Conservation (phyloP, 2,888 invertebrate genomes). For the Clitarchus hookeri region DNA sequence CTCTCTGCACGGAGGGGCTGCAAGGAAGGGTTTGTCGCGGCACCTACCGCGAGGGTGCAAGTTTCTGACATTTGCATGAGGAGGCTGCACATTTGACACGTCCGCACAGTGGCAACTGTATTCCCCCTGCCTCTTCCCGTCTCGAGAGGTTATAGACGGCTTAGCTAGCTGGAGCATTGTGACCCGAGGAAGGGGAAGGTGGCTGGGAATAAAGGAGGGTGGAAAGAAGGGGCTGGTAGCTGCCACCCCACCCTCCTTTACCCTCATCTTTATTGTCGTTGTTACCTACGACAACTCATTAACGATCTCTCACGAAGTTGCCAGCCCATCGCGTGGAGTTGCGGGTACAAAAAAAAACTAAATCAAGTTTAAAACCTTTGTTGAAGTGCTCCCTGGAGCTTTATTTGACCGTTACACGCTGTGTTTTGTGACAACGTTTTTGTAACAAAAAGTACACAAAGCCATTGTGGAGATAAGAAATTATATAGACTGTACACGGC, state of each 20-base stretch:
- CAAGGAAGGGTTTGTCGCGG: not conserved
- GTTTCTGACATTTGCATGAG: not conserved
- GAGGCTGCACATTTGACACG: slow-evolving; percentile 14
- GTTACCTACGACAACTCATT: slow-evolving; percentile 9
- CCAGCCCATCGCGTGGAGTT: not conserved
- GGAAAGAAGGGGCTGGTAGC: not conserved
- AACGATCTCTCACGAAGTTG: not conserved
- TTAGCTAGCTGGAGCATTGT: not conserved
- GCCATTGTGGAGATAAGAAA: too few species aligned
- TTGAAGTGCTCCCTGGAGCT: not conserved
- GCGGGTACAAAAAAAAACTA: not conserved
- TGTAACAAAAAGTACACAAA: too few species aligned
- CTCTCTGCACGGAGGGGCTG: not conserved
- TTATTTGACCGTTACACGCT: not conserved
- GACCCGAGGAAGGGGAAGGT: not conserved
- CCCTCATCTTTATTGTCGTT: not conserved
- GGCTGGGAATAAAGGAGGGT: too few species aligned
- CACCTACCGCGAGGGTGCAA: not conserved
- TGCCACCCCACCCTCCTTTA: not conserved
- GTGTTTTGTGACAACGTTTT: too few species aligned
- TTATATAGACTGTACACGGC: too few species aligned
- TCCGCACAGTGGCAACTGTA: not conserved
- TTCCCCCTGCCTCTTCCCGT: not conserved
- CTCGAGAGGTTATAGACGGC: not conserved
- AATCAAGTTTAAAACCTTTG: not conserved